Conservation (phyloP, 2,888 invertebrate species). For the Copidosoma aretas region DNA sequence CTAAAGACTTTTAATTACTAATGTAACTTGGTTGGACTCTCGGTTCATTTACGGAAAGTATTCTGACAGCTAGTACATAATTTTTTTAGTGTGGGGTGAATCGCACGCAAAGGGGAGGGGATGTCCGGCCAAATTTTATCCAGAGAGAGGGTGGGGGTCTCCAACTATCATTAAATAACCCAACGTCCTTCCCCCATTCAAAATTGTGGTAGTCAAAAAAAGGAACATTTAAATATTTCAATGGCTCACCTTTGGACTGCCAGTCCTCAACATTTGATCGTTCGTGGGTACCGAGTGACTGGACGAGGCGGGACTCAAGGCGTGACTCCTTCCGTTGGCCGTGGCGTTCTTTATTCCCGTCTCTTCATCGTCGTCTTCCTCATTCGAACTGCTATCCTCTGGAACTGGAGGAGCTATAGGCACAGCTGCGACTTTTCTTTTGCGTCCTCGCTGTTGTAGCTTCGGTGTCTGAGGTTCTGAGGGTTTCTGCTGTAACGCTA, state of each 20-base stretch:
- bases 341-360: conserved; percentile 61
- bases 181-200: background rate
- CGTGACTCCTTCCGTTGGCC: conserved; percentile 60
- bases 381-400: conserved; percentile 64
- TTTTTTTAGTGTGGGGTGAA: no score
- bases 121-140: no score
- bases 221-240: background rate
- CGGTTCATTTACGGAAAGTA: no score
- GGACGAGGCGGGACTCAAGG: conserved; percentile 69
- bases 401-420: conserved; percentile 43
- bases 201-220: no score
- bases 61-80: no score
- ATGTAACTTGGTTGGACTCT: no score
- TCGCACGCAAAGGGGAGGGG: no score
- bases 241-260: conserved; percentile 54
- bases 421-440: conserved; percentile 68
- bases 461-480: conserved; percentile 49
- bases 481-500: conserved; percentile 62
- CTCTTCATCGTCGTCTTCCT: conserved; percentile 65
- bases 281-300: conserved; percentile 67
- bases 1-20: no score
- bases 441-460: conserved; percentile 63
- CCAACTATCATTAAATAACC: no score
- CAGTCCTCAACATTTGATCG: conserved; percentile 55
- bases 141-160: no score